Base-by-base conservation (phyloP, 2,888 invertebrate genomes). In the Liopterus haemorrhoidalis region DNA sequence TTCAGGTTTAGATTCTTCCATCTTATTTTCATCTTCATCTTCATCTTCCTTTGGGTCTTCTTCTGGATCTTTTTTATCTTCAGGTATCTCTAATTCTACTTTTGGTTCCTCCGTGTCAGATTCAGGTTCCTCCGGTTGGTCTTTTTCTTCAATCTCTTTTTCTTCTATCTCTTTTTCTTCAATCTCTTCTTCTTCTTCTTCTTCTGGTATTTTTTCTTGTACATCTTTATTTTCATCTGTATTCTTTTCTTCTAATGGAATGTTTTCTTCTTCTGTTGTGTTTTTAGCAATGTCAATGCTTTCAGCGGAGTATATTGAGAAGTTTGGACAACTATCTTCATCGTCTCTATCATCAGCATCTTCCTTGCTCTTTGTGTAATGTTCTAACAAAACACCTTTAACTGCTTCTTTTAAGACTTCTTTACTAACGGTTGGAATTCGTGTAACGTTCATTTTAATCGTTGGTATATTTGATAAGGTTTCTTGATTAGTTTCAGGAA, bases 231-330 rank as follows among this genome's bases (percentile, higher is more conserved):
- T 42, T 37, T 52, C 49, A 24, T 49, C 51, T 30, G 52, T 42
- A 16, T 46, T 33, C 36, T 46, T 44, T 32, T 48, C 46, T 21
- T 49, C 54, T 40, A 48, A 36, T 5, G 12, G 6, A 19, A 5
- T 12, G 5, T 42, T 38, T 22, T 43, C 48, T 19, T 38, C 33
- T 38, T 52, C 46, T 28, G 49, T 15, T 32, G 33, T 41, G 27
- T 42, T 32, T 54, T 78, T 73, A 1, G 83, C 83, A 38, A 85
- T 76, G 54, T 82, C 82, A 60, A 86, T 82, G 48, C 86, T 86
- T 56, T 85, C 80, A 5, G 83, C 81, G 0, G 89, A 89, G 67
- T 89, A 89, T 53, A 89, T 84, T 8, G 84, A 84, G 64, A 87
- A 87, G 65, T 89, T 89, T 3, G 89, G 89, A 65, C 88, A 89